A percentile compares a stretch with the other conserved stretches of the same genome.
These are phyloP conservation scores for Drosophila mayri DNA, from an alignment of 1,140 invertebrate genomes.

Conservation along the genomic window DNA sequence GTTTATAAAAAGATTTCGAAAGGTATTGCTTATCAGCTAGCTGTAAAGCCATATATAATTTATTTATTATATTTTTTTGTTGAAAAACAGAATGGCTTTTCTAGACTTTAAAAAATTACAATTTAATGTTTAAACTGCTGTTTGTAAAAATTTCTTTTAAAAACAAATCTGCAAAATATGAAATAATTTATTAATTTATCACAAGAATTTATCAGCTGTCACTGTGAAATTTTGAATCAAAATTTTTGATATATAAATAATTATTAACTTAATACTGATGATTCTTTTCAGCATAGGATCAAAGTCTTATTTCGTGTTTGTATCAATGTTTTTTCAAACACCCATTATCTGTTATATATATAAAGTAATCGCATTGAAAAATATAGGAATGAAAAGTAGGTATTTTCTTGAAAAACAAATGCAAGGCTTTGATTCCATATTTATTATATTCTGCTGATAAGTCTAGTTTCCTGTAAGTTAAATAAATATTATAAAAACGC, in stretches of 20 bases:
- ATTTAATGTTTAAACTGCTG: constrained; percentile 1
- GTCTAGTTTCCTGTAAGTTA: not conserved
- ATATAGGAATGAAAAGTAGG: not conserved
- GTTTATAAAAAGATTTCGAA: not conserved
- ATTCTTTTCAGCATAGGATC: not conserved
- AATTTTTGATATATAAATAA: not conserved
- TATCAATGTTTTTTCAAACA: constrained; percentile 23
- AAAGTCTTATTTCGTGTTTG: constrained; percentile 19
- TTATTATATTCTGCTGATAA: constrained; percentile 22
- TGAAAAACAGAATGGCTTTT: not conserved
- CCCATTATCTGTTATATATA: constrained; percentile 10
- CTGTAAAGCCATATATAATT: not conserved
- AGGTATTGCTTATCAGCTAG: not conserved
- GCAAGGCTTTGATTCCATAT: constrained; percentile 23
- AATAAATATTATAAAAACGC: constrained; percentile 21
- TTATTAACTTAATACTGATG: not conserved
- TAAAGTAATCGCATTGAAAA: constrained; percentile 2
- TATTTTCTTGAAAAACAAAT: constrained; percentile 19
- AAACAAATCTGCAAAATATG: not conserved
- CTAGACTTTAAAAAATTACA: not conserved
- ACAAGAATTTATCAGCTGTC: constrained; percentile 5
- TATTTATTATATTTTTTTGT: not conserved
- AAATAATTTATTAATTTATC: constrained; percentile 1
- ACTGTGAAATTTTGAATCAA: fast-evolving
- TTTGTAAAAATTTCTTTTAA: not conserved